Percentiles rank a stretch among this genome's conserved stretches.
These are phyloP conservation scores for Cavia aperea DNA, from an alignment of 2,113 vertebrate species.

Conservation along the genomic window DNA sequence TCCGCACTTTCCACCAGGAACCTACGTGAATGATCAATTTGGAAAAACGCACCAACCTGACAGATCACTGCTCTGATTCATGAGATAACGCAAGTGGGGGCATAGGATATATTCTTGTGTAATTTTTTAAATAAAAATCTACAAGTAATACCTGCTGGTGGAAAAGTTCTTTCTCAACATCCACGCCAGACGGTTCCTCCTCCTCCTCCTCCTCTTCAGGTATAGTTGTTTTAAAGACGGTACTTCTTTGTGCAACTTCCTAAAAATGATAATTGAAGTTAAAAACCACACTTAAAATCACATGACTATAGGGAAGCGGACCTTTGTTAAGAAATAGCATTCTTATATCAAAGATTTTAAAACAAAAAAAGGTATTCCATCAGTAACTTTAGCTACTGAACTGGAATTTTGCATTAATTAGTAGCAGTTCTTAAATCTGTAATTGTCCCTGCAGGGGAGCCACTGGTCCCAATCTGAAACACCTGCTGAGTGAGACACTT, in stretches of 20 bases:
- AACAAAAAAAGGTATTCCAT: not conserved
- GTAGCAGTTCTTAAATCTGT: slow-evolving; percentile 34
- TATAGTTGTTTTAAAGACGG: slow-evolving; percentile 81
- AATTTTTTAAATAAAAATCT: not conserved
- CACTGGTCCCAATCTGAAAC: slow-evolving; percentile 51
- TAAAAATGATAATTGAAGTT: slow-evolving; percentile 64
- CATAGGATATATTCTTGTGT: not conserved
- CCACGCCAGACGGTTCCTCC: slow-evolving; percentile 70
- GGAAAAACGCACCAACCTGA: not conserved
- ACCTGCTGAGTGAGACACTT: slow-evolving; percentile 34
- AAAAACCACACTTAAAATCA: slow-evolving; percentile 20
- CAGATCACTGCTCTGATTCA: not conserved
- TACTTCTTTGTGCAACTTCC: slow-evolving; percentile 89
- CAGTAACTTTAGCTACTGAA: slow-evolving; percentile 16
- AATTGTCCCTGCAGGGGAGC: slow-evolving; percentile 15
- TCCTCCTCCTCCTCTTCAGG: slow-evolving; percentile 75
- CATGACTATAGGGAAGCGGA: not conserved
- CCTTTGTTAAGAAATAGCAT: not conserved
- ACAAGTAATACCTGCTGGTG: slow-evolving; percentile 78
- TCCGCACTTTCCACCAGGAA: not conserved
- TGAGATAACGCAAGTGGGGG: not conserved
- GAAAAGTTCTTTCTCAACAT: slow-evolving; percentile 76
- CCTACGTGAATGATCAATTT: not conserved
- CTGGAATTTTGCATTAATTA: slow-evolving; percentile 43
- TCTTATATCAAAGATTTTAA: not conserved